A percentile compares a stretch with the other conserved stretches of the same genome.
phyloP scores from a whole-genome alignment of 2,888 invertebrate species.

The Yponomeuta cagnagella region DNA sequence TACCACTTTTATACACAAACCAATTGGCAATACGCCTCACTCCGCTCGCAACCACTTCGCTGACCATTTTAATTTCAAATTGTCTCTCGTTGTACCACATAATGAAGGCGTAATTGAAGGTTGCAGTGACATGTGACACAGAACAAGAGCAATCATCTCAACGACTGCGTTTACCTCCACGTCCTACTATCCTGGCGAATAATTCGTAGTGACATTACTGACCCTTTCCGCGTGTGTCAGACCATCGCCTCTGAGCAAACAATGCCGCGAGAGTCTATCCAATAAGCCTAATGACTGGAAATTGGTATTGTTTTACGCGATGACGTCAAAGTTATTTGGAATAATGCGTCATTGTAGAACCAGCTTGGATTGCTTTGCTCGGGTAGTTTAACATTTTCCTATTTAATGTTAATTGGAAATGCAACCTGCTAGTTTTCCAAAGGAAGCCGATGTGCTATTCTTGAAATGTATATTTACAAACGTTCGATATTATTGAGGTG shows the following conservation, averaged over 20 bases:
- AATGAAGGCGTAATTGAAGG: background rate
- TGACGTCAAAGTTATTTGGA: background rate
- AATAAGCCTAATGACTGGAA: background rate
- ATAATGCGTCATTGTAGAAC: background rate
- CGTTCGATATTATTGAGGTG: constrained; percentile 19
- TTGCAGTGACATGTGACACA: background rate
- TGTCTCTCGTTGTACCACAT: background rate
- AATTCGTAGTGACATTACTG: background rate
- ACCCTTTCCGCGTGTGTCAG: background rate
- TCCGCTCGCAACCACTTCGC: background rate
- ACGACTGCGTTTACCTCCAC: background rate
- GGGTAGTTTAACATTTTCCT: background rate
- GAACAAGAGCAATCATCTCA: background rate
- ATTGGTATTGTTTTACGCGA: background rate
- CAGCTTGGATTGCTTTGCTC: background rate
- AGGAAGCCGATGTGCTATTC: background rate
- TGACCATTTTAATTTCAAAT: background rate
- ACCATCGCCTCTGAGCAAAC: background rate
- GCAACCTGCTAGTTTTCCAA: background rate
- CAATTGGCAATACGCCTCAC: background rate
- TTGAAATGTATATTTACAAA: background rate
- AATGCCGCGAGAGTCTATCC: background rate
- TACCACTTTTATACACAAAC: no score
- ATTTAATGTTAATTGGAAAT: background rate
- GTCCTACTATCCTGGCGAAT: background rate